Evolutionary conservation across 1,140 invertebrate genomes (phyloP).

Genomic region (Thereuonema tuberculata): DNA sequence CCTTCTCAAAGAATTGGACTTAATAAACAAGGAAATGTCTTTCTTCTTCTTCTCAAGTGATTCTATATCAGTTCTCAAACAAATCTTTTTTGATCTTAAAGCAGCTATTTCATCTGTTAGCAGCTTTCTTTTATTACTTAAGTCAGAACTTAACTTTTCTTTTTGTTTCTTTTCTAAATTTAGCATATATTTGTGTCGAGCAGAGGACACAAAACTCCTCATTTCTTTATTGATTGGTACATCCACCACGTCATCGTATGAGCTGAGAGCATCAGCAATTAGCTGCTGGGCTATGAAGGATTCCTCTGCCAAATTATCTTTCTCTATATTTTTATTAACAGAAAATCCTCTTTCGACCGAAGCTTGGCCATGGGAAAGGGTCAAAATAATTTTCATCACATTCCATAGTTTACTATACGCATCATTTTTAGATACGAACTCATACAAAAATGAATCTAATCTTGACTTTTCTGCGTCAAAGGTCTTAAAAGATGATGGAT

Average conservation of each 20-base stretch:
- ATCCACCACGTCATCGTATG: background rate
- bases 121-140: background rate
- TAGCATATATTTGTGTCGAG: background rate
- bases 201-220: background rate
- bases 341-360: constrained; percentile 21
- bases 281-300: constrained; percentile 16
- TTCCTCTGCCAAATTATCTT: constrained; percentile 19
- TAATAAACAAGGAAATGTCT: background rate
- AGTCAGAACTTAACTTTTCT: background rate
- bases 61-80: too few relatives aligned
- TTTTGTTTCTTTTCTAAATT: background rate
- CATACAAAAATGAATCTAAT: constrained; percentile 14
- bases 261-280: background rate
- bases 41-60: background rate
- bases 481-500: background rate
- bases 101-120: background rate
- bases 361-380: constrained; percentile 22
- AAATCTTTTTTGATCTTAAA: background rate
- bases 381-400: constrained; percentile 14
- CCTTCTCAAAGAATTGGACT: background rate
- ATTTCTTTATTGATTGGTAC: constrained; percentile 4
- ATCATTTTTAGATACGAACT: background rate
- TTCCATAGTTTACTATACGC: constrained; percentile 11
- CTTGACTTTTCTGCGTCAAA: background rate
- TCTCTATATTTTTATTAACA: constrained; percentile 17